Percentiles rank a stretch among this genome's conserved stretches.
phyloP scores from a whole-genome alignment of 2,113 vertebrate genomes.

The Neotragus moschatus region DNA sequence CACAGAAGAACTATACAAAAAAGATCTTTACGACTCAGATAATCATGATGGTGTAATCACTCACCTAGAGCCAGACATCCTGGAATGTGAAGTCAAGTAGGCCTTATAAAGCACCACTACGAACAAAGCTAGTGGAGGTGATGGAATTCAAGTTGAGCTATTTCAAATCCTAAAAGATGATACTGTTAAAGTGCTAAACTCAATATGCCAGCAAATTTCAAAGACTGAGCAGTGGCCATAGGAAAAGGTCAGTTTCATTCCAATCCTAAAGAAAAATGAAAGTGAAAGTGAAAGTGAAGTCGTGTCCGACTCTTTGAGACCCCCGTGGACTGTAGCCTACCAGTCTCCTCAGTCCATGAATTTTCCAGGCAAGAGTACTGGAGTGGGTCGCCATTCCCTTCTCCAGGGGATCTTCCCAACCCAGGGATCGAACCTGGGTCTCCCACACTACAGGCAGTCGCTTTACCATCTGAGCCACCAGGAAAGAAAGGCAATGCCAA shows the following conservation, averaged over 20 bases:
- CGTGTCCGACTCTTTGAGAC: too few relatives aligned
- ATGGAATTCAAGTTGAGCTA: background rate
- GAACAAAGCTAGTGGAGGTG: background rate
- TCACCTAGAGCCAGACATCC: background rate
- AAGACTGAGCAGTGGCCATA: background rate
- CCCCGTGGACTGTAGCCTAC: too few relatives aligned
- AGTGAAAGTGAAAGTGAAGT: too few relatives aligned
- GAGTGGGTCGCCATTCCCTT: too few relatives aligned
- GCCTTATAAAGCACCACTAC: background rate
- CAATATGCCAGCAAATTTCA: background rate
- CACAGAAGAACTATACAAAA: background rate
- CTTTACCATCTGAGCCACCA: too few relatives aligned
- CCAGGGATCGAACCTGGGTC: too few relatives aligned
- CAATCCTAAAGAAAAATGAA: background rate
- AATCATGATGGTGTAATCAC: background rate
- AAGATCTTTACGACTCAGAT: background rate
- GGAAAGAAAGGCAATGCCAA: background rate
- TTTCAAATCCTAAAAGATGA: background rate
- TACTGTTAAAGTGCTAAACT: background rate
- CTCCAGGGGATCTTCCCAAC: too few relatives aligned
- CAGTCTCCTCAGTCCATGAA: too few relatives aligned
- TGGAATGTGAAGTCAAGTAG: background rate
- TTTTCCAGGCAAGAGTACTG: too few relatives aligned
- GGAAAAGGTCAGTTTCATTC: background rate
- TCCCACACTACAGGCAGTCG: too few relatives aligned